Percentiles rank a stretch among this genome's conserved stretches.
phyloP scores from a whole-genome alignment of 2,888 invertebrate species.

The Netelia inedita region DNA sequence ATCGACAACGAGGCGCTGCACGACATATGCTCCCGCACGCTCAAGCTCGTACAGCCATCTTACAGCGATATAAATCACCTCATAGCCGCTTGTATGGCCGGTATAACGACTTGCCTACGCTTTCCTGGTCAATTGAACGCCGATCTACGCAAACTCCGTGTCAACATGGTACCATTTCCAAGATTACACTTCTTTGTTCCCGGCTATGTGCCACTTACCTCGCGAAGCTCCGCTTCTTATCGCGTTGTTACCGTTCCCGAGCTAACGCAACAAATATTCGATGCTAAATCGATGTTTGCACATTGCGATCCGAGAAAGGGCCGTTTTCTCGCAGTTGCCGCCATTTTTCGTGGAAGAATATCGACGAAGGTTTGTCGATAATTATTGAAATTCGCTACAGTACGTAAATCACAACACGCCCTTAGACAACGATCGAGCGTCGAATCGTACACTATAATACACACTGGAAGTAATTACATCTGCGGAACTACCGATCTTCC shows the following conservation, averaged over 20 bases:
- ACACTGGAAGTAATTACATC: no score
- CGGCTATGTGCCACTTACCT: conserved; percentile 91
- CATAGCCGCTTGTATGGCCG: conserved; percentile 93
- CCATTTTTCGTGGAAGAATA: conserved; percentile 89
- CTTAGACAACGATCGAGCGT: no score
- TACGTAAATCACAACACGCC: neutral
- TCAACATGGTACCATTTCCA: conserved; percentile 98
- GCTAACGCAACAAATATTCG: conserved; percentile 91
- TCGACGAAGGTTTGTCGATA: conserved; percentile 81
- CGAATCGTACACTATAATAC: no score
- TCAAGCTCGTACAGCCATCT: conserved; percentile 94
- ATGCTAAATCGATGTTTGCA: conserved; percentile 91
- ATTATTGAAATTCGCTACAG: neutral
- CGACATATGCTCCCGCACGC: conserved; percentile 95
- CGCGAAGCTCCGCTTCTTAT: conserved; percentile 86
- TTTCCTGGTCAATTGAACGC: conserved; percentile 98
- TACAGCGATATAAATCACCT: conserved; percentile 96
- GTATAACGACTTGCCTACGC: conserved; percentile 93
- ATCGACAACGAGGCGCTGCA: conserved; percentile 96
- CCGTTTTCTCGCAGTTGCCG: conserved; percentile 89
- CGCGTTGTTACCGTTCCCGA: conserved; percentile 88
- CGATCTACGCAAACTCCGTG: conserved; percentile 94
- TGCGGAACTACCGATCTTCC: no score
- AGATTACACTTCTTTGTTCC: conserved; percentile 95
- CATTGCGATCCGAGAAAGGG: conserved; percentile 90